Conservation (phyloP, 1,140 invertebrate species). For the Steinernema khuongi region DNA sequence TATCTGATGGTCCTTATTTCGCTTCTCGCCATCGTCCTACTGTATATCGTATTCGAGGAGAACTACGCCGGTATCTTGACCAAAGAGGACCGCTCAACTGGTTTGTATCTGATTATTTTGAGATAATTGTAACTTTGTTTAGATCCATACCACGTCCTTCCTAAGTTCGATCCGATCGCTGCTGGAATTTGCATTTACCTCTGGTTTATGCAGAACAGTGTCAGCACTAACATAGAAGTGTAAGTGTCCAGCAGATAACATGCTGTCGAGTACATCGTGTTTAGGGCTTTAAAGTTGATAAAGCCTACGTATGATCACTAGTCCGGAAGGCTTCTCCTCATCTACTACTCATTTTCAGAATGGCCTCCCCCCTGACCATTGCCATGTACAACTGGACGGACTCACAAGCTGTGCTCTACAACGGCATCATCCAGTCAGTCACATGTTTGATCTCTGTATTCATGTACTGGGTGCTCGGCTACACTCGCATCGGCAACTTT, state of each 20-base stretch:
- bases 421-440: slow-evolving; percentile 26
- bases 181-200: slow-evolving; percentile 34
- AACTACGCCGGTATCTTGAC: slow-evolving; percentile 38
- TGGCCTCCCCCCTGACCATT: slow-evolving; percentile 34
- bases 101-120: neutral
- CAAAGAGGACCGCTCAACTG: slow-evolving; percentile 21
- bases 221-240: slow-evolving; percentile 38
- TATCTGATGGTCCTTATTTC: slow-evolving; percentile 32
- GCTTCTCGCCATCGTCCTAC: slow-evolving; percentile 23
- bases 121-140: slow-evolving; percentile 16
- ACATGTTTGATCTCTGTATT: slow-evolving; percentile 33
- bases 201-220: slow-evolving; percentile 27
- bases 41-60: slow-evolving; percentile 29
- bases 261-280: neutral
- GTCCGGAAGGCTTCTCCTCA: too few relatives aligned
- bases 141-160: slow-evolving; percentile 24
- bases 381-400: slow-evolving; percentile 36
- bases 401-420: slow-evolving; percentile 29
- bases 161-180: slow-evolving; percentile 27
- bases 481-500: slow-evolving; percentile 31
- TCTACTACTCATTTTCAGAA: slow-evolving; percentile 24
- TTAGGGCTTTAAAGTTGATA: too few relatives aligned
- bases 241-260: neutral
- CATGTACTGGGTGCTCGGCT: slow-evolving; percentile 24
- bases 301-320: too few relatives aligned